A percentile compares a stretch with the other conserved stretches of the same genome.
phyloP scores from a whole-genome alignment of 2,888 invertebrate species.

The Zaprionus obscuricornis region DNA sequence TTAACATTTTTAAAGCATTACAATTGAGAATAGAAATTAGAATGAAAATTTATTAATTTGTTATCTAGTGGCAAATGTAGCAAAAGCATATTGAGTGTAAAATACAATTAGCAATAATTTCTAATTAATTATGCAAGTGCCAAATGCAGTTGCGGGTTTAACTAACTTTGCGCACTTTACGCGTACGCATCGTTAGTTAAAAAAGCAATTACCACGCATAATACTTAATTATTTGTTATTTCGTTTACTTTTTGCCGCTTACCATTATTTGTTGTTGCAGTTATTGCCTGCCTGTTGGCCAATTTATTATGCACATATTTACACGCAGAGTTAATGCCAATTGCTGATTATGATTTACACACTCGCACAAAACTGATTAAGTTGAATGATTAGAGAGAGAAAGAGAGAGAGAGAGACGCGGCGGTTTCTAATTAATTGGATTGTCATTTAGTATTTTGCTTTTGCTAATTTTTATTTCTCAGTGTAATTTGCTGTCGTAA shows the following conservation, averaged over 20 bases:
- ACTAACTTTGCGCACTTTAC: slow-evolving; percentile 5
- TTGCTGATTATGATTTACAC: slow-evolving; percentile 45
- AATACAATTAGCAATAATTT: slow-evolving; percentile 39
- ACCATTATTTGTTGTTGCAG: slow-evolving; percentile 7
- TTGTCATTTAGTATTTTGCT: slow-evolving; percentile 42
- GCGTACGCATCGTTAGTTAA: slow-evolving; percentile 36
- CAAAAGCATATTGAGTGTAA: neutral
- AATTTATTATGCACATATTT: slow-evolving; percentile 33
- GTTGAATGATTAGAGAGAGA: slow-evolving; percentile 16
- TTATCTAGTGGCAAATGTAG: neutral
- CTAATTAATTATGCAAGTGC: slow-evolving; percentile 40
- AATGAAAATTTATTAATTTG: no score
- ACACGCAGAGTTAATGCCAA: slow-evolving; percentile 20
- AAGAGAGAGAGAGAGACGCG: slow-evolving; percentile 5
- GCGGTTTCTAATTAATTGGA: slow-evolving; percentile 56
- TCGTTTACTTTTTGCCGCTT: slow-evolving; percentile 4
- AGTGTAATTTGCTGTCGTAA: slow-evolving; percentile 44
- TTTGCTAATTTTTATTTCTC: slow-evolving; percentile 35
- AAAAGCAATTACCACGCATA: slow-evolving; percentile 51
- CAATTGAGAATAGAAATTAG: no score
- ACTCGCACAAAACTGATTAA: slow-evolving; percentile 47
- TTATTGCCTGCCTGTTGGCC: slow-evolving; percentile 6
- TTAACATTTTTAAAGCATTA: no score
- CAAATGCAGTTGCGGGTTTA: neutral
- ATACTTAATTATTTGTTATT: slow-evolving; percentile 36